Conservation (phyloP, 2,888 invertebrate species). For the Leptopilina myrica region DNA sequence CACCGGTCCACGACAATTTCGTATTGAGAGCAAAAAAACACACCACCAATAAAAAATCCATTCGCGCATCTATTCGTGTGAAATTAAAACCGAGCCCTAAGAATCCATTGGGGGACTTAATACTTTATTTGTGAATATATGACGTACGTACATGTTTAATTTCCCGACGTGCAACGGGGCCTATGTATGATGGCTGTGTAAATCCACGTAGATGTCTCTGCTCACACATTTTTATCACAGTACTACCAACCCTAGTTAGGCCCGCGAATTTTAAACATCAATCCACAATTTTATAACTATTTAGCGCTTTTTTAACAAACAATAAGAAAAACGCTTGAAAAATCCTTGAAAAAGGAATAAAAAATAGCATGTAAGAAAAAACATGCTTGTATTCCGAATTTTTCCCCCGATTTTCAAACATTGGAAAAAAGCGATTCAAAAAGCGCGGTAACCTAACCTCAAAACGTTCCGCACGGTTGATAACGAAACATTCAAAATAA, state of each 20-base stretch:
- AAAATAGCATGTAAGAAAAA: no score
- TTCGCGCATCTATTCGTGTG: conserved; percentile 57
- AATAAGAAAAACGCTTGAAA: no score
- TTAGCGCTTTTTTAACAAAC: no score
- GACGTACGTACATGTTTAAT: conserved; percentile 71
- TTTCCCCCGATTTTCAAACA: no score
- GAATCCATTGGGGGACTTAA: conserved; percentile 60
- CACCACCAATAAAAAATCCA: conserved; percentile 51
- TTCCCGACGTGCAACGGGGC: conserved; percentile 73
- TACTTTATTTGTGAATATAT: conserved; percentile 64
- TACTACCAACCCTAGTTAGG: not conserved
- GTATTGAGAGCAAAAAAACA: conserved; percentile 49
- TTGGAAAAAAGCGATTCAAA: not conserved
- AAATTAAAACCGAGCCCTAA: conserved; percentile 54
- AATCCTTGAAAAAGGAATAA: no score
- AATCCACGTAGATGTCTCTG: conserved; percentile 57
- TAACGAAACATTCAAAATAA: no score
- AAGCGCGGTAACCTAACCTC: not conserved
- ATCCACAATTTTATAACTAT: not conserved
- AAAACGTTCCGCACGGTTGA: not conserved
- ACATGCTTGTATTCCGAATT: not conserved
- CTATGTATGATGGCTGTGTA: conserved; percentile 61
- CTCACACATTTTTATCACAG: conserved; percentile 40
- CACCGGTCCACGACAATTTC: conserved; percentile 34
- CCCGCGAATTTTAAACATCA: not conserved